A percentile compares a stretch with the other conserved stretches of the same genome.
phyloP scores from a whole-genome alignment of 1,140 invertebrate species.

The Thereuonema tuberculata region DNA sequence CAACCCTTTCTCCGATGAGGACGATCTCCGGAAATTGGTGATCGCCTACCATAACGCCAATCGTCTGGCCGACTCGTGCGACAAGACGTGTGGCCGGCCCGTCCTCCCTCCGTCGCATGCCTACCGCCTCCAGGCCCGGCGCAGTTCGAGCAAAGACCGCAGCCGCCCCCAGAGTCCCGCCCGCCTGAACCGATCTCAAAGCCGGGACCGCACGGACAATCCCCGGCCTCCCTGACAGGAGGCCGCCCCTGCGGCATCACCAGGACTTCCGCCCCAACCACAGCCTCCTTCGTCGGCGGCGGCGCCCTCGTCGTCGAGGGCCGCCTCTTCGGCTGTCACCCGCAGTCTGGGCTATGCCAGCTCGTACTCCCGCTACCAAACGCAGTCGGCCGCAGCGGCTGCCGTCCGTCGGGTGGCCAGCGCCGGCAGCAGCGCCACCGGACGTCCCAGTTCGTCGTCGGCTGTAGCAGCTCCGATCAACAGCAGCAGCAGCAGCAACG shows the following conservation, averaged over 20 bases:
- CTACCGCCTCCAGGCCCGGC: neutral
- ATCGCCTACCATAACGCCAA: conserved; percentile 54
- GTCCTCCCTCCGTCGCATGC: neutral
- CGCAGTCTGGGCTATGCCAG: neutral
- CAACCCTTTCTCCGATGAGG: conserved; percentile 56
- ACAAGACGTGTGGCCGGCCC: neutral
- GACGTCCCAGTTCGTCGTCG: no score
- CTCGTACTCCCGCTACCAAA: neutral
- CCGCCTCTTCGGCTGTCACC: neutral
- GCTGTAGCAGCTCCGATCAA: no score
- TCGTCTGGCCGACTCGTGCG: neutral
- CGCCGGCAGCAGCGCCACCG: neutral
- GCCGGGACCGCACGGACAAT: neutral
- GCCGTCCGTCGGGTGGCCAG: neutral
- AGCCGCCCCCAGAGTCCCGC: conserved; percentile 1
- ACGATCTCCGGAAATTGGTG: conserved; percentile 57
- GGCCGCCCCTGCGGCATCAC: neutral
- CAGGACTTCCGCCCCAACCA: no score
- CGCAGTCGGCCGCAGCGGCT: neutral
- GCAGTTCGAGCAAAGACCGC: neutral
- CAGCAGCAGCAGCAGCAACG: no score
- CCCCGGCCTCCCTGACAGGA: conserved; percentile 1
- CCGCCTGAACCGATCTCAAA: neutral
- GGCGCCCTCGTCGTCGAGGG: neutral
- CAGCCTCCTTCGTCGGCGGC: neutral